These are phyloP conservation scores for Cataglyphis cursor DNA, from an alignment of 2,888 invertebrate species.

Conservation along the genomic window DNA sequence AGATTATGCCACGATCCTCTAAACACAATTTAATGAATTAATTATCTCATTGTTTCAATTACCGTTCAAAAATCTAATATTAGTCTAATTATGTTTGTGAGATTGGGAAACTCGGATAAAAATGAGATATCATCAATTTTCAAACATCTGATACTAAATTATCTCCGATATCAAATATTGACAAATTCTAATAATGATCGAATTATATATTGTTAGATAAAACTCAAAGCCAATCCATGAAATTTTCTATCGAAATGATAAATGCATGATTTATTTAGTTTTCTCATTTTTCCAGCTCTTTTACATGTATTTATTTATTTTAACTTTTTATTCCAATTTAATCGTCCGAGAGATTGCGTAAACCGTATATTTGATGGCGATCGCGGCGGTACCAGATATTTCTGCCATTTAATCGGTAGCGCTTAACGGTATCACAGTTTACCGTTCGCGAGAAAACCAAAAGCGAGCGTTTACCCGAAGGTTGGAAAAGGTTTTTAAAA, in stretches of 20 bases:
- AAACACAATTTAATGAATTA: conserved; percentile 34
- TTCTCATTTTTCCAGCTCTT: not conserved
- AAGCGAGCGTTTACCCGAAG: conserved; percentile 43
- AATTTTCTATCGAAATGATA: not conserved
- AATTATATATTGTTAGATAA: not conserved
- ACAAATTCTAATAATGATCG: not conserved
- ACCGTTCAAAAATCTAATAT: not conserved
- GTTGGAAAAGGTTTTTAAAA: conserved; percentile 43
- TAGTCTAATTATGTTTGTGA: not conserved
- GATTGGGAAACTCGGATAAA: not conserved
- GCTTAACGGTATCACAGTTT: conserved; percentile 57
- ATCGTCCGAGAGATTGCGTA: not conserved
- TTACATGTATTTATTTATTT: not conserved
- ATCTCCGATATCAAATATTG: not conserved
- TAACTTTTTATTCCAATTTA: conserved; percentile 20
- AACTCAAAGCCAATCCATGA: not conserved
- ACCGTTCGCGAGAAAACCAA: conserved; percentile 59
- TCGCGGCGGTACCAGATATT: conserved; percentile 14
- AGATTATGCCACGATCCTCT: conserved; percentile 22
- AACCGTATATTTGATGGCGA: conserved; percentile 9
- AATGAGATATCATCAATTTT: not conserved
- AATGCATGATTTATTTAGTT: not conserved
- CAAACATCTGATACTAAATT: not conserved
- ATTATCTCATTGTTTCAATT: conserved; percentile 16
- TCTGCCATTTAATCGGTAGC: conserved; percentile 60